Evolutionary conservation across 2,888 invertebrate genomes (phyloP).

Genomic region (Nebria salina): DNA sequence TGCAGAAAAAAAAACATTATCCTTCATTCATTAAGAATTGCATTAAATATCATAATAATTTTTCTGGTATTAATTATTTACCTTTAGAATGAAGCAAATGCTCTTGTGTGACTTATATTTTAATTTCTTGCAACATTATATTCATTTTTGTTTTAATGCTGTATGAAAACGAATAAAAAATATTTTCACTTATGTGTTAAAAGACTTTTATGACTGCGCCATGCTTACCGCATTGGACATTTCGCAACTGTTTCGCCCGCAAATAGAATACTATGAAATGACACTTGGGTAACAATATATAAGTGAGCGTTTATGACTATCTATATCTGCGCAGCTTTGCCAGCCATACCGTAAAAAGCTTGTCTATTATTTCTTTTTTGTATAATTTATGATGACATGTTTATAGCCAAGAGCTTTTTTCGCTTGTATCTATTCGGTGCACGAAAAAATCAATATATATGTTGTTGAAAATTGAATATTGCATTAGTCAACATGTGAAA

Average conservation of each 20-base stretch:
- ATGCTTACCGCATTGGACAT: not conserved
- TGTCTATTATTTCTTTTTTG: not conserved
- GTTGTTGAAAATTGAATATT: not conserved
- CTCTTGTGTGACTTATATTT: not conserved
- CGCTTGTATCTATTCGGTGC: not conserved
- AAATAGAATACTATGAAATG: not conserved
- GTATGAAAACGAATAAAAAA: not conserved
- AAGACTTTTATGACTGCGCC: not conserved
- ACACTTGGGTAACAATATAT: not conserved
- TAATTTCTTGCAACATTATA: not conserved
- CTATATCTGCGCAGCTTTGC: not conserved
- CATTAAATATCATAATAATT: no score
- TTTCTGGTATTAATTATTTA: no score
- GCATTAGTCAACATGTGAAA: not conserved
- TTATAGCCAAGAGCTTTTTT: not conserved
- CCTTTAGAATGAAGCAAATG: no score
- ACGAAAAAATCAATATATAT: not conserved
- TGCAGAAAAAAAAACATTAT: no score
- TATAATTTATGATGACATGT: slow-evolving; percentile 1
- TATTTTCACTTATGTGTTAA: not conserved
- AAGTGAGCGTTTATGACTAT: not conserved
- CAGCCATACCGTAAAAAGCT: not conserved
- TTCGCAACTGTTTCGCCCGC: not conserved
- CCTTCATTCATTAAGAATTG: no score
- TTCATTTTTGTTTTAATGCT: not conserved